Conservation (phyloP, 2,888 invertebrate genomes). For the Harpalus rubripes region DNA sequence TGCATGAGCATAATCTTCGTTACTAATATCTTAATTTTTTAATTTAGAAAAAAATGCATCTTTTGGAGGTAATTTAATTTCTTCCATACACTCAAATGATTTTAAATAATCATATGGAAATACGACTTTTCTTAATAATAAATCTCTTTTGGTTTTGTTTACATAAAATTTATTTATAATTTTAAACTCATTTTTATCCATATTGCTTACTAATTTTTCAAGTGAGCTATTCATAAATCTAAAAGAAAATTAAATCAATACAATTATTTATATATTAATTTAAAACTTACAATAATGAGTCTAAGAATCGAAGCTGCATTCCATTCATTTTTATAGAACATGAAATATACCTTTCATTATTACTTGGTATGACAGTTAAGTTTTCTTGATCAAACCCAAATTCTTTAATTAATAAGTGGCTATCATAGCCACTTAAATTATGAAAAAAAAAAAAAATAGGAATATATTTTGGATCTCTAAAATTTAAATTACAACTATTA, state of each 20-base stretch:
- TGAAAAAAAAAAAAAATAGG: constrained; percentile 73
- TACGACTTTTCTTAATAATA: constrained; percentile 70
- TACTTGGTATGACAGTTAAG: constrained; percentile 71
- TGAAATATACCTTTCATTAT: constrained; percentile 73
- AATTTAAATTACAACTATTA: constrained; percentile 73
- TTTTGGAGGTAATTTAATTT: constrained; percentile 64
- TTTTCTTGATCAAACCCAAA: constrained; percentile 68
- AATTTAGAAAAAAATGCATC: constrained; percentile 69
- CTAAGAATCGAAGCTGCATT: constrained; percentile 68
- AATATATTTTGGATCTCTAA: constrained; percentile 70
- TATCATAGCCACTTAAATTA: constrained; percentile 72
- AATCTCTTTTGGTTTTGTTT: constrained; percentile 63
- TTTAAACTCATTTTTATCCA: constrained; percentile 59
- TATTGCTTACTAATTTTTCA: constrained; percentile 39
- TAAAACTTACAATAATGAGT: constrained; percentile 51
- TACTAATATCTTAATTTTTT: constrained; percentile 52
- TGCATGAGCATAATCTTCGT: constrained; percentile 70
- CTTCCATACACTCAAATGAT: constrained; percentile 52
- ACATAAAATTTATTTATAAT: constrained; percentile 59
- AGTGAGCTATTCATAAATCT: constrained; percentile 69
- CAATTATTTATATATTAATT: not conserved
- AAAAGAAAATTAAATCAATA: not conserved
- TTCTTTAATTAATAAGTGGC: constrained; percentile 72
- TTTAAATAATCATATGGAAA: constrained; percentile 72
- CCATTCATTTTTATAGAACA: constrained; percentile 70